phyloP scores from a whole-genome alignment of 2,113 vertebrate species.

The Lasiurus cinereus region DNA sequence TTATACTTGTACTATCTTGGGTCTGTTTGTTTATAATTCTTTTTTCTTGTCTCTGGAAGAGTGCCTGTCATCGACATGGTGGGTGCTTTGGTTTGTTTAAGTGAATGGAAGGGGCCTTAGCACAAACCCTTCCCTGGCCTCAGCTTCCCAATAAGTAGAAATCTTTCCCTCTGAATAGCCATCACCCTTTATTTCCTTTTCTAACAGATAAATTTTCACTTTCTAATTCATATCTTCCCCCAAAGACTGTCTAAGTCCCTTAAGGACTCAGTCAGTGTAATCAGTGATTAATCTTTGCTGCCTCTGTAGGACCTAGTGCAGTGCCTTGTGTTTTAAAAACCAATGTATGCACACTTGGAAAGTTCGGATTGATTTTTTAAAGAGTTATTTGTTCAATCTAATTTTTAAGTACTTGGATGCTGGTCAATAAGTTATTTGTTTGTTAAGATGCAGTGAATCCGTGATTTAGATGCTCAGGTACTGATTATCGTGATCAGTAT shows the following conservation, averaged over 20 bases:
- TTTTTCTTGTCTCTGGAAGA: background rate
- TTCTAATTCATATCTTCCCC: background rate
- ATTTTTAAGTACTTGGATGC: background rate
- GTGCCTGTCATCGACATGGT: background rate
- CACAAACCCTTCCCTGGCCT: background rate
- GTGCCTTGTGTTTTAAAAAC: background rate
- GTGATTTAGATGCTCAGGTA: background rate
- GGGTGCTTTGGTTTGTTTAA: background rate
- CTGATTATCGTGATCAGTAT: background rate
- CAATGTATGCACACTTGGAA: background rate
- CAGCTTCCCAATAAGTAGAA: background rate
- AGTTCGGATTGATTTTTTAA: background rate
- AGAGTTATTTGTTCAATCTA: background rate
- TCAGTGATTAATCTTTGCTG: background rate
- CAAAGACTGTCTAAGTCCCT: background rate
- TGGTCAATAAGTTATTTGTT: conserved; percentile 3
- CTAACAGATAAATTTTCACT: background rate
- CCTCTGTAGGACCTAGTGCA: background rate
- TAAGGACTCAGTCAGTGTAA: background rate
- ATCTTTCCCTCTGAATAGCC: background rate
- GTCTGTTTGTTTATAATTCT: background rate
- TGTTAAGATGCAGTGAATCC: background rate
- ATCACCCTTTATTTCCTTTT: background rate
- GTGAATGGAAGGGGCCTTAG: background rate
- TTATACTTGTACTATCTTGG: background rate